These are phyloP conservation scores for Brienomyrus longianalis DNA, from an alignment of 2,113 vertebrate genomes.

Conservation along the genomic window DNA sequence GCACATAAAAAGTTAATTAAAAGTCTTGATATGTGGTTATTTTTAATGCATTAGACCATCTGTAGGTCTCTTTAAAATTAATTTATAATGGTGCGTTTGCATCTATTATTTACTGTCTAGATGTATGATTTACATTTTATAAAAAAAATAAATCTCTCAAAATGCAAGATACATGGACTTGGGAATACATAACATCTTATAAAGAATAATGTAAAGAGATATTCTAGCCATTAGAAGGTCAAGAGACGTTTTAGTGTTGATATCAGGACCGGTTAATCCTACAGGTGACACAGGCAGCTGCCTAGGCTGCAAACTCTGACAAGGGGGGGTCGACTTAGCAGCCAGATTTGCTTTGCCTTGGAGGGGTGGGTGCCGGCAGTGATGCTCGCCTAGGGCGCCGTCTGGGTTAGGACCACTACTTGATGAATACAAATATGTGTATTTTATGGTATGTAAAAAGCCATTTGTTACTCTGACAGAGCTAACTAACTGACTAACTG, in stretches of 20 bases:
- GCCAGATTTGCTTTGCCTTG: background rate
- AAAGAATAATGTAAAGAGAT: background rate
- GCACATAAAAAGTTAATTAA: background rate
- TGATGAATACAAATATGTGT: background rate
- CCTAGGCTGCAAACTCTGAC: too few species aligned
- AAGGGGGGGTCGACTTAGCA: too few species aligned
- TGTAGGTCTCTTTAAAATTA: background rate
- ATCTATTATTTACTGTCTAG: background rate
- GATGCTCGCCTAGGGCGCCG: background rate
- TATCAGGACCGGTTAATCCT: background rate
- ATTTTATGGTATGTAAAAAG: background rate
- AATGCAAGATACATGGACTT: background rate
- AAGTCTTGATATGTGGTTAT: background rate
- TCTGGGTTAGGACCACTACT: background rate
- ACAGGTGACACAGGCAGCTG: too few species aligned
- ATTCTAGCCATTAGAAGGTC: background rate
- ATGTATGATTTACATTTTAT: background rate
- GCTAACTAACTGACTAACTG: background rate
- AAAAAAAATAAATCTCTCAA: background rate
- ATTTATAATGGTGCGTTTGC: background rate
- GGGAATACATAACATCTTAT: background rate
- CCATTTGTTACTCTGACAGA: background rate
- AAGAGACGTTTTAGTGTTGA: background rate
- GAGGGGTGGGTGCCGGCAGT: too few species aligned
- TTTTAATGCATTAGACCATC: background rate